phyloP scores from a whole-genome alignment of 1,140 invertebrate species.

The Brachionus paranguensis region DNA sequence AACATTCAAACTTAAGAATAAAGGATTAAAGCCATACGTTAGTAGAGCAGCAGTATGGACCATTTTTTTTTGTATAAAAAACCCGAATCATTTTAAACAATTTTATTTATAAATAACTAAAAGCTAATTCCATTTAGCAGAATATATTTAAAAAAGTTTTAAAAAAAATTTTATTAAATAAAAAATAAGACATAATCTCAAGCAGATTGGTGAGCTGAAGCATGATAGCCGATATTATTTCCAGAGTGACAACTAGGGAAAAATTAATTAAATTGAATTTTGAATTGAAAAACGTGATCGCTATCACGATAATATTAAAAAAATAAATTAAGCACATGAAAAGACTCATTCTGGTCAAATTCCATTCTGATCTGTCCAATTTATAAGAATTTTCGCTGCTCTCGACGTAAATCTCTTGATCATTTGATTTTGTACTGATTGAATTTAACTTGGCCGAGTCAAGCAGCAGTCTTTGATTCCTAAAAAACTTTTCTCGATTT shows the following conservation, averaged over 20 bases:
- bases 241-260: neutral
- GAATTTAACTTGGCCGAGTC: neutral
- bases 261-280: slow-evolving; percentile 12
- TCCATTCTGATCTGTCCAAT: slow-evolving; percentile 14
- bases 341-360: slow-evolving; percentile 13
- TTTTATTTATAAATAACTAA: no score
- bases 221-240: neutral
- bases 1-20: no score
- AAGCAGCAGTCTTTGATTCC: neutral
- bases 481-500: neutral
- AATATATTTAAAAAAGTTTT: neutral
- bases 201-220: neutral
- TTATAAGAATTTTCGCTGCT: neutral
- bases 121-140: neutral
- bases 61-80: no score
- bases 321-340: slow-evolving; percentile 10
- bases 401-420: neutral
- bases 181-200: slow-evolving; percentile 20
- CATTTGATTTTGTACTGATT: neutral
- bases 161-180: neutral
- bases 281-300: neutral
- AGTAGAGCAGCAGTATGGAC: no score
- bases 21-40: no score
- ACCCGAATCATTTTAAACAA: no score
- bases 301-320: neutral